These are phyloP conservation scores for Amphiduros pacificus DNA, from an alignment of 2,888 invertebrate genomes.

Conservation along the genomic window DNA sequence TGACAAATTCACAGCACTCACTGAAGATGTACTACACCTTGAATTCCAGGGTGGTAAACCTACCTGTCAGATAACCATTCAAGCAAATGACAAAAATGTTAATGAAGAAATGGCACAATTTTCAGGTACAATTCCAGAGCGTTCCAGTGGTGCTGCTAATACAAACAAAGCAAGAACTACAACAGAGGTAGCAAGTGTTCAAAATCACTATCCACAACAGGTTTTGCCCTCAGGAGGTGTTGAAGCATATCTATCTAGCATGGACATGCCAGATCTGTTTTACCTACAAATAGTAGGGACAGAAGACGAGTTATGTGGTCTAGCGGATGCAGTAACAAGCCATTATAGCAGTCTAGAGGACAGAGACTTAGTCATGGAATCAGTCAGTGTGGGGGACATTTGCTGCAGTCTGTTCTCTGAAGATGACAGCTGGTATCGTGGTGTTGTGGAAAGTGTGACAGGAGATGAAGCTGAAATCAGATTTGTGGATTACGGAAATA, in stretches of 20 bases:
- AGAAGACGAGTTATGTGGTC: not conserved
- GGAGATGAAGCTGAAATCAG: conserved; percentile 36
- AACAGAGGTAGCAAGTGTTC: no score
- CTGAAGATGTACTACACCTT: no score
- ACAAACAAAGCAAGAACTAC: no score
- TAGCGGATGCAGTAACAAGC: not conserved
- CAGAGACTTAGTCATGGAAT: not conserved
- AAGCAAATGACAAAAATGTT: no score
- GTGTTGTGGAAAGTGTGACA: conserved; percentile 28
- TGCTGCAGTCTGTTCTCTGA: conserved; percentile 34
- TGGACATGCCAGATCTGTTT: not conserved
- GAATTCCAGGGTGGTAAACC: no score
- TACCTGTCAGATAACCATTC: no score
- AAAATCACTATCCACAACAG: no score
- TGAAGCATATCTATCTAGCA: not conserved
- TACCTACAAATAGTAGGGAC: not conserved
- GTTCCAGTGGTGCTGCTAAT: no score
- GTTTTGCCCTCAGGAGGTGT: not conserved
- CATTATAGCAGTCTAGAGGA: not conserved
- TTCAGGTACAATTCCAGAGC: no score
- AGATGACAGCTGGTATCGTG: conserved; percentile 41
- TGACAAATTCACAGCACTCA: no score
- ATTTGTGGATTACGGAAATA: conserved; percentile 54
- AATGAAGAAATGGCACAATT: no score
- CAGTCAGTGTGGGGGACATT: not conserved